Percentiles rank a stretch among this genome's conserved stretches.
These are phyloP conservation scores for Oenanthe oenanthe DNA, from an alignment of 2,113 vertebrate species.

Conservation along the genomic window DNA sequence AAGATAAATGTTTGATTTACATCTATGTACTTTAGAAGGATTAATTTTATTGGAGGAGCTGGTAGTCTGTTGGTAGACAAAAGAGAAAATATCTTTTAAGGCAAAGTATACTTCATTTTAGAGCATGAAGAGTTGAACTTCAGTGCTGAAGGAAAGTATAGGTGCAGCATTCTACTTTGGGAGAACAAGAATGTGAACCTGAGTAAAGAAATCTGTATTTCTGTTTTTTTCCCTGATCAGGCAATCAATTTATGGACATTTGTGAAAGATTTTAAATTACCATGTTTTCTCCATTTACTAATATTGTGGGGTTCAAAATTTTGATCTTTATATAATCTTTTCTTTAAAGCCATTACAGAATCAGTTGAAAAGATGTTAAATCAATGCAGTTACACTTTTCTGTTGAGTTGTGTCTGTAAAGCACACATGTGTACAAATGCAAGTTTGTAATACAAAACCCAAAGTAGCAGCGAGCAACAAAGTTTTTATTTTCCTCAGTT, in stretches of 20 bases:
- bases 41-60: not conserved
- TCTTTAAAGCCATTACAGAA: not conserved
- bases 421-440: rapidly evolving
- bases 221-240: not conserved
- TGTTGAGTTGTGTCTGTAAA: not conserved
- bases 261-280: not conserved
- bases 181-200: not conserved
- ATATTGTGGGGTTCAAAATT: not conserved
- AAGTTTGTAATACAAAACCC: not conserved
- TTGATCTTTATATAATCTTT: not conserved
- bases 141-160: not conserved
- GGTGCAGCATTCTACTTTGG: not conserved
- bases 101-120: not conserved
- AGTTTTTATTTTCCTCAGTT: not conserved
- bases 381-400: not conserved
- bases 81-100: not conserved
- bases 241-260: not conserved
- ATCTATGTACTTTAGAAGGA: not conserved
- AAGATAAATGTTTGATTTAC: not conserved
- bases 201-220: not conserved
- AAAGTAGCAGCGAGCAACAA: not conserved
- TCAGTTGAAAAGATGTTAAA: not conserved
- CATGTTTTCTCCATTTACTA: not conserved
- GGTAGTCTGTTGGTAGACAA: not conserved
- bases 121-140: not conserved